These are phyloP conservation scores for Ectropis grisescens DNA, from an alignment of 1,140 invertebrate species.

Conservation along the genomic window DNA sequence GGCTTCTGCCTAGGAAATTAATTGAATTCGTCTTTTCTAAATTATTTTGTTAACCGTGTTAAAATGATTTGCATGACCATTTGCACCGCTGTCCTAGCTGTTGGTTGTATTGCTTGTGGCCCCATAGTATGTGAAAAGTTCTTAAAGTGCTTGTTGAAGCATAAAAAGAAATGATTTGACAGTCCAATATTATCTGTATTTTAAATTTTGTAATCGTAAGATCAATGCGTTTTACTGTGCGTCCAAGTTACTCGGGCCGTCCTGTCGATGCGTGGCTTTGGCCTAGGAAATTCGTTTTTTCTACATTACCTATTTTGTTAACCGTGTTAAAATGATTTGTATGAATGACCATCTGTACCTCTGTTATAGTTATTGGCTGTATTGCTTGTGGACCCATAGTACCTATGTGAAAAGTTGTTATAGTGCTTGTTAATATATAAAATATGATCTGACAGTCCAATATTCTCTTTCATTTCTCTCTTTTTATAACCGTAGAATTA, in stretches of 20 bases:
- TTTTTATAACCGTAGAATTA: no score
- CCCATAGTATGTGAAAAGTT: constrained; percentile 24
- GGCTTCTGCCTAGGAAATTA: no score
- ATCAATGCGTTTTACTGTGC: no score
- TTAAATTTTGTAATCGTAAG: no score
- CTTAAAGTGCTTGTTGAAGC: constrained; percentile 4
- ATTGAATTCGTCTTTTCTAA: no score
- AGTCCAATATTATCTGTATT: no score
- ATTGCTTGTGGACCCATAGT: constrained; percentile 25
- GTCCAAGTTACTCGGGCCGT: no score
- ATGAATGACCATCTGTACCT: constrained; percentile 24
- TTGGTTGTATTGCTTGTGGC: constrained; percentile 20
- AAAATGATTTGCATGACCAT: constrained; percentile 33
- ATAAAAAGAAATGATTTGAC: background rate
- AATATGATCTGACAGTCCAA: background rate
- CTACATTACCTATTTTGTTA: no score
- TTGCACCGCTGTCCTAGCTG: constrained; percentile 23
- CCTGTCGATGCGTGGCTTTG: no score
- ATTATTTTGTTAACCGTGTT: no score
- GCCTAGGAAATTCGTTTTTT: no score
- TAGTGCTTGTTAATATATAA: constrained; percentile 1
- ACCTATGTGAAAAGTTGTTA: constrained; percentile 22
- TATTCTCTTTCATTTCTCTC: no score
- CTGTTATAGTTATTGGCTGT: constrained; percentile 19
- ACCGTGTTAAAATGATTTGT: constrained; percentile 33